These are phyloP conservation scores for Gyrodactylus bullatarudis DNA, from an alignment of 1,140 invertebrate genomes.

Conservation along the genomic window DNA sequence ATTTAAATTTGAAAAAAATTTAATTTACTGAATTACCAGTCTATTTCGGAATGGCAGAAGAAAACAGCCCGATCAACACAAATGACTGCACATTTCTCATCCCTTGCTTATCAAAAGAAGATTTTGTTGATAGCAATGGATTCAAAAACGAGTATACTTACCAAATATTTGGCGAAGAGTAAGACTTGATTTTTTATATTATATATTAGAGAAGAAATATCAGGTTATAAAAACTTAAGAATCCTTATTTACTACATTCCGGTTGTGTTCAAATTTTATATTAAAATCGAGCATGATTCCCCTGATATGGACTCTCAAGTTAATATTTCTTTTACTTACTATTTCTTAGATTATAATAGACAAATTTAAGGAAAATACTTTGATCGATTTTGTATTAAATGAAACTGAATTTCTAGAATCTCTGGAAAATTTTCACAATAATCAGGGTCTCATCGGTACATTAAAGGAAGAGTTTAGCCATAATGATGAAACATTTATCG, in stretches of 20 bases:
- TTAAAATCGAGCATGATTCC: background rate
- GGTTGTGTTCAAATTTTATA: background rate
- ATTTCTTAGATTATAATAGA: too few species aligned
- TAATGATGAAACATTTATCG: background rate
- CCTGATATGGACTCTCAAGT: background rate
- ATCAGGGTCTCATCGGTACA: background rate
- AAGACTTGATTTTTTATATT: too few species aligned
- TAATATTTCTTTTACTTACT: too few species aligned
- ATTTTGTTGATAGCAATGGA: background rate
- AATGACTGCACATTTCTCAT: background rate
- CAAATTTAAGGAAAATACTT: background rate
- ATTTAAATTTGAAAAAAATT: too few species aligned
- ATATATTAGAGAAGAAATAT: too few species aligned
- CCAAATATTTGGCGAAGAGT: background rate
- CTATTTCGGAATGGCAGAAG: too few species aligned
- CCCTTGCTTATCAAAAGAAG: background rate
- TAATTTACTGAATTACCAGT: too few species aligned
- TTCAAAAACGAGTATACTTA: background rate
- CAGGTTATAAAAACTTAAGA: background rate
- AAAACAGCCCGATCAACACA: background rate
- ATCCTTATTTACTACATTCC: background rate
- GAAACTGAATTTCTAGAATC: background rate
- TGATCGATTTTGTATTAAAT: background rate
- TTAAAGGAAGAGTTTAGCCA: background rate
- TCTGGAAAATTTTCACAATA: background rate